These are phyloP conservation scores for Styela clava DNA, from an alignment of 23 tunicate species.

Conservation along the genomic window DNA sequence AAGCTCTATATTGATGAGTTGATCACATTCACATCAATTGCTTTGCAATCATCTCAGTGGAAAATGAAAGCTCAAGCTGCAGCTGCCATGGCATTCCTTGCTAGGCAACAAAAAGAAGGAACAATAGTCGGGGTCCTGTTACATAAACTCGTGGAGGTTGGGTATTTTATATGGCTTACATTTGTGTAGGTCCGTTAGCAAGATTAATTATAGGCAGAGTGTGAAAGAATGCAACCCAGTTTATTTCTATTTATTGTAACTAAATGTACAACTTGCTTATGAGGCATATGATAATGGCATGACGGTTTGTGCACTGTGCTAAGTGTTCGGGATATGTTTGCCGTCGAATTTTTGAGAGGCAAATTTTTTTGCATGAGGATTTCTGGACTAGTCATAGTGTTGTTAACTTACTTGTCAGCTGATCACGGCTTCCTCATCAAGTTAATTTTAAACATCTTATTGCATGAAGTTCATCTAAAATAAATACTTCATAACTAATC, in stretches of 20 bases:
- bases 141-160: conserved; percentile 42
- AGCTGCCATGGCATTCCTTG: conserved; percentile 51
- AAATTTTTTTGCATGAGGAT: no score
- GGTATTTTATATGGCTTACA: neutral
- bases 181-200: neutral
- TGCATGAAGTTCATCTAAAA: no score
- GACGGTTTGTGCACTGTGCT: no score
- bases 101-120: conserved; percentile 56
- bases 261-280: neutral
- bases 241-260: neutral
- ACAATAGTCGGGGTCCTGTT: conserved; percentile 44
- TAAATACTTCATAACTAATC: no score
- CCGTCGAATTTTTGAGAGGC: no score
- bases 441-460: no score
- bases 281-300: no score
- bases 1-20: conserved; percentile 60
- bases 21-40: conserved; percentile 26
- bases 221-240: neutral
- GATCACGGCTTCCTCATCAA: no score
- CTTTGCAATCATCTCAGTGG: conserved; percentile 67
- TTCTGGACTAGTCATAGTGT: no score
- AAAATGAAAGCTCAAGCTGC: conserved; percentile 82
- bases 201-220: neutral
- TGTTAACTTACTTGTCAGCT: no score
- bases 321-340: no score